phyloP scores from a whole-genome alignment of 2,888 invertebrate species.

The Lamellibrachia columna region DNA sequence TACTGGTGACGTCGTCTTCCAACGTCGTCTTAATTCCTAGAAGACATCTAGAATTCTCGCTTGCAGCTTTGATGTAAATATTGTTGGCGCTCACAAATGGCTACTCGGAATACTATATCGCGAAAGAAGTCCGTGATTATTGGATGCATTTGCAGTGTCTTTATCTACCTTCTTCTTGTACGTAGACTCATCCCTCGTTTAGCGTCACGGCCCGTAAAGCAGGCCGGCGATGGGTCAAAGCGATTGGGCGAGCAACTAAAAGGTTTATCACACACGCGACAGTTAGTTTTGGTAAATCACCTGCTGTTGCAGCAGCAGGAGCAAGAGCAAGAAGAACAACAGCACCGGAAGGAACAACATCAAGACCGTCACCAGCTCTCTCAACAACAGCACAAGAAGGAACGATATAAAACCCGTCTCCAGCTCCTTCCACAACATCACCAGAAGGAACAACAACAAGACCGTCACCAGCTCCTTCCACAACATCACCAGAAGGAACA shows the following conservation, averaged over 20 bases:
- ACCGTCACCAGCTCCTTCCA: too few species aligned
- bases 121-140: background rate
- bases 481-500: too few species aligned
- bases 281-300: background rate
- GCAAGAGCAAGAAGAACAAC: conserved; percentile 21
- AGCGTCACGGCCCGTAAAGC: background rate
- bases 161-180: background rate
- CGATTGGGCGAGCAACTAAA: background rate
- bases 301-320: background rate
- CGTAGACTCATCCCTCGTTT: background rate
- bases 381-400: background rate
- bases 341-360: conserved; percentile 26
- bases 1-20: too few species aligned
- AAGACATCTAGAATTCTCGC: background rate
- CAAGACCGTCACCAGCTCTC: conserved; percentile 9
- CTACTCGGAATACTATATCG: background rate
- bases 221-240: background rate
- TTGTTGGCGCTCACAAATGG: background rate
- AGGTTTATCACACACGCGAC: background rate
- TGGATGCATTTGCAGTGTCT: background rate
- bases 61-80: background rate
- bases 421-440: too few species aligned
- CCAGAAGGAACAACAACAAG: too few species aligned
- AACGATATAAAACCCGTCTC: background rate
- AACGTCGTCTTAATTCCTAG: too few species aligned